Conservation (phyloP, 2,113 vertebrate species). For the Petaurus breviceps region DNA sequence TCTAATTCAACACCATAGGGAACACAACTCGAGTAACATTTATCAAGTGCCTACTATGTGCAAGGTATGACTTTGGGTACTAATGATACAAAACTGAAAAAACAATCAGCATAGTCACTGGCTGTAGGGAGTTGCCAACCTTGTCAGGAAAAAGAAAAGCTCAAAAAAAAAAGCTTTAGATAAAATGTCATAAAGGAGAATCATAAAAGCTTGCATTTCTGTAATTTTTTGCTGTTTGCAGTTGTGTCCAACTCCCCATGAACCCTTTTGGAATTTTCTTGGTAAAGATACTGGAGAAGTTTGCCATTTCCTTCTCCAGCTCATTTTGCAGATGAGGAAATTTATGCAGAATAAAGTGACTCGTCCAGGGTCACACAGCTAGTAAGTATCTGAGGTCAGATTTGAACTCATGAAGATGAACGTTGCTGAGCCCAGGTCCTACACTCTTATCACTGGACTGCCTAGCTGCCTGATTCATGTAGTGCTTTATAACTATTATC, state of each 20-base stretch:
- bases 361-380: background rate
- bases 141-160: background rate
- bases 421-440: background rate
- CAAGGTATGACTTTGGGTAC: background rate
- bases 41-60: background rate
- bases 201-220: background rate
- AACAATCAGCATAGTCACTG: background rate
- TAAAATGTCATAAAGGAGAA: background rate
- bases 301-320: background rate
- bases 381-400: background rate
- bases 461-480: background rate
- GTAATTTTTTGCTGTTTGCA: background rate
- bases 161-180: background rate
- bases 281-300: background rate
- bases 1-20: background rate
- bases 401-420: background rate
- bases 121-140: background rate
- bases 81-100: background rate
- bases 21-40: background rate
- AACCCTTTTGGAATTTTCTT: background rate
- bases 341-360: background rate
- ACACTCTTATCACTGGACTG: too few relatives aligned
- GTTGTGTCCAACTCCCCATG: background rate
- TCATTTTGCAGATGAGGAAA: background rate
- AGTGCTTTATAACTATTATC: background rate